Evolutionary conservation across 2,113 vertebrate species (phyloP).

Genomic region (Halichoeres trimaculatus): DNA sequence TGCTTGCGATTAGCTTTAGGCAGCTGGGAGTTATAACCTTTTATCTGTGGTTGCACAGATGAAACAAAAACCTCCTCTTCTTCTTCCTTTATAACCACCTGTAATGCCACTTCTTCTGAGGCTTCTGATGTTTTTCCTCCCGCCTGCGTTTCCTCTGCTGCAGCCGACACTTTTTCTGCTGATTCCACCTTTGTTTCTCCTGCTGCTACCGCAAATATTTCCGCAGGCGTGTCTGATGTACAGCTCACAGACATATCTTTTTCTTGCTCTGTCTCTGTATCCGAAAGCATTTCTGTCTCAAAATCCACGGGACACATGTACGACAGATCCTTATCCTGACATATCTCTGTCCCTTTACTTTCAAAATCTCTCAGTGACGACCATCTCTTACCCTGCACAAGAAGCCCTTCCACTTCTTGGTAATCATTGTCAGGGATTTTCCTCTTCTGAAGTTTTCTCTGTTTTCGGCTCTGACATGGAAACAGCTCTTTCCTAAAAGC

Average conservation of each 20-base stretch:
- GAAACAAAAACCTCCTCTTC: conserved; percentile 13
- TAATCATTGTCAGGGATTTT: neutral
- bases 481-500: conserved; percentile 17
- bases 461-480: neutral
- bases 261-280: neutral
- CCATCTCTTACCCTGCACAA: neutral
- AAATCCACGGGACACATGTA: conserved; percentile 54
- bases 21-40: accelerated
- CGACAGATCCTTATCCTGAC: neutral
- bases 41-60: neutral
- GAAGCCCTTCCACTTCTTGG: neutral
- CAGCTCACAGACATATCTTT: too few relatives aligned
- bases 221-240: neutral
- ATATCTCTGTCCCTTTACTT: accelerated
- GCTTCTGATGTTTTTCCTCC: neutral
- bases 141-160: neutral
- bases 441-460: neutral
- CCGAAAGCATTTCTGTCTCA: conserved; percentile 4
- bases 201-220: neutral
- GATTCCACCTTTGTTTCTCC: too few relatives aligned
- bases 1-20: too few relatives aligned
- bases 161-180: too few relatives aligned
- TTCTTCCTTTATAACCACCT: conserved; percentile 11
- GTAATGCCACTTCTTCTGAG: neutral
- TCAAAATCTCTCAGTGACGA: neutral